A percentile compares a stretch with the other conserved stretches of the same genome.
phyloP scores from a whole-genome alignment of 2,113 vertebrate genomes.

The Eleginops maclovinus region DNA sequence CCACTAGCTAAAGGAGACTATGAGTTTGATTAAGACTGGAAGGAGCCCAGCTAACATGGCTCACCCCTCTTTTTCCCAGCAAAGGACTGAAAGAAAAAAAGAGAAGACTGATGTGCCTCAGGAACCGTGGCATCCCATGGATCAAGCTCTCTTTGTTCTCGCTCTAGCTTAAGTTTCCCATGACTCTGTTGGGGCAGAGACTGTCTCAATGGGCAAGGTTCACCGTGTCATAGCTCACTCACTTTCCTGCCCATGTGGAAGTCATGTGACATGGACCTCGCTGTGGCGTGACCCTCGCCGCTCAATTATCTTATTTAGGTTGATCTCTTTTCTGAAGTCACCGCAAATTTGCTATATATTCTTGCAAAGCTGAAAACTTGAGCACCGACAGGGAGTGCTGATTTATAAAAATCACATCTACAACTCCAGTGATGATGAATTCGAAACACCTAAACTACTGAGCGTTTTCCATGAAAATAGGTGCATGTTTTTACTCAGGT shows the following conservation, averaged over 20 bases:
- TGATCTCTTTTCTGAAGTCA: slow-evolving; percentile 30
- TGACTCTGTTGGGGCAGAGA: slow-evolving; percentile 78
- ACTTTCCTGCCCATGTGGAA: slow-evolving; percentile 60
- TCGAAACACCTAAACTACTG: background rate
- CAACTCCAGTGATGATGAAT: slow-evolving; percentile 2
- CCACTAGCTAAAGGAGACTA: slow-evolving; percentile 74
- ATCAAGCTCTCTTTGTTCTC: slow-evolving; percentile 81
- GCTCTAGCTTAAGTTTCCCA: slow-evolving; percentile 80
- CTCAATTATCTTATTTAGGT: slow-evolving; percentile 51
- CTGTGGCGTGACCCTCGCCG: slow-evolving; percentile 32
- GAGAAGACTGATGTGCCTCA: slow-evolving; percentile 73
- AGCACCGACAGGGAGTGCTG: background rate
- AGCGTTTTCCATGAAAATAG: background rate
- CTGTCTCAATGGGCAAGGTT: slow-evolving; percentile 76
- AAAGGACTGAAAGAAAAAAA: slow-evolving; percentile 53
- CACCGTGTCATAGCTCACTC: slow-evolving; percentile 69
- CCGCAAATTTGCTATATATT: slow-evolving; percentile 11
- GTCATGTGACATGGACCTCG: slow-evolving; percentile 70
- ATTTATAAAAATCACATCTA: slow-evolving; percentile 12
- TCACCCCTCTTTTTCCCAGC: slow-evolving; percentile 71
- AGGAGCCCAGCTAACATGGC: slow-evolving; percentile 72
- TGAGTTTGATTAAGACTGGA: slow-evolving; percentile 78
- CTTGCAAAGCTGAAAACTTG: background rate
- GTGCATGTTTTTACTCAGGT: background rate
- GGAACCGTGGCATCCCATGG: slow-evolving; percentile 79